Conservation (phyloP, 2,888 invertebrate species). For the Drosophila colorata region DNA sequence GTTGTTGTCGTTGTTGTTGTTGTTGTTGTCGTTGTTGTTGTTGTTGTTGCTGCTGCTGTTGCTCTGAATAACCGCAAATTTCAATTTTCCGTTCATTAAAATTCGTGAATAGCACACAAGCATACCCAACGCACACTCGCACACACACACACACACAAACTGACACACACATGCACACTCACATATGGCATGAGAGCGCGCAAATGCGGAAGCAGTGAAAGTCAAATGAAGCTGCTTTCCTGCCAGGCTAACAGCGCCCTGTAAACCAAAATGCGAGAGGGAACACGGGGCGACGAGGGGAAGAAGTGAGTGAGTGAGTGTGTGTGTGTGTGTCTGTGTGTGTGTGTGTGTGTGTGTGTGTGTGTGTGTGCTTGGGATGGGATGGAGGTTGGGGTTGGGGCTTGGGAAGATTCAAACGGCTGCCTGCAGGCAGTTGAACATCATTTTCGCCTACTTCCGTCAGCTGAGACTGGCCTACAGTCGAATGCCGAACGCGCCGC, state of each 20-base stretch:
- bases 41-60: conserved; percentile 20
- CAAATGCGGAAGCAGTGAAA: conserved; percentile 59
- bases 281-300: background rate
- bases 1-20: background rate
- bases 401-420: background rate
- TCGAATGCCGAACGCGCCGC: conserved; percentile 38
- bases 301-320: no score
- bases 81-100: conserved; percentile 76
- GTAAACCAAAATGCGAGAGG: conserved; percentile 1
- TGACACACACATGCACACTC: conserved; percentile 10
- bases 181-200: conserved; percentile 31
- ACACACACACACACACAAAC: conserved; percentile 1
- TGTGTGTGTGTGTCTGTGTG: background rate
- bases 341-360: no score
- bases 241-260: conserved; percentile 3
- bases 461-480: conserved; percentile 43
- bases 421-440: conserved; percentile 56
- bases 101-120: conserved; percentile 67
- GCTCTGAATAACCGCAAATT: conserved; percentile 66
- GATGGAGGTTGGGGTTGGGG: background rate
- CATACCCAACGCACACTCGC: conserved; percentile 8
- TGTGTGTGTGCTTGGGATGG: background rate
- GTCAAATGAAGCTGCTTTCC: conserved; percentile 52
- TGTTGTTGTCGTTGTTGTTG: background rate
- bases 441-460: conserved; percentile 59